A percentile compares a stretch with the other conserved stretches of the same genome.
Conservation (phyloP, 2,113 vertebrate species). For the Sinosuthora webbiana region DNA sequence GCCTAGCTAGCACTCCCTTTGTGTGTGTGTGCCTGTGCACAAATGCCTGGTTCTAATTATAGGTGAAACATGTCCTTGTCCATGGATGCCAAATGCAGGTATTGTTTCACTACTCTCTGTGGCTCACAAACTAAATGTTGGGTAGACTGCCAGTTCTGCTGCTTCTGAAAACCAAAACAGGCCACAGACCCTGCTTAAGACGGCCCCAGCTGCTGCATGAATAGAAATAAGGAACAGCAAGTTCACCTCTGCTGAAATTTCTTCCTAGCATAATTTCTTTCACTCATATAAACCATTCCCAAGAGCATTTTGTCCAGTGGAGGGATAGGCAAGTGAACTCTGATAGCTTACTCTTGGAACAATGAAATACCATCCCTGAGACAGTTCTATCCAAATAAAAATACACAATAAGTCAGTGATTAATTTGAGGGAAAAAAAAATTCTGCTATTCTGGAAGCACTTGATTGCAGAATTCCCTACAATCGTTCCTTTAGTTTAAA, state of each 20-base stretch:
- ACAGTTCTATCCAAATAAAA: not conserved
- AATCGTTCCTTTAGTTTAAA: not conserved
- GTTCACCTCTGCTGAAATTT: not conserved
- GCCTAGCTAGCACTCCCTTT: not conserved
- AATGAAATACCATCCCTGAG: not conserved
- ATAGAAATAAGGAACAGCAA: not conserved
- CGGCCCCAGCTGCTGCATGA: not conserved
- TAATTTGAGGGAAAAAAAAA: not conserved
- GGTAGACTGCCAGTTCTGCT: not conserved
- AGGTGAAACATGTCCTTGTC: not conserved
- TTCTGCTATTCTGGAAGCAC: not conserved
- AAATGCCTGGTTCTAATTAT: not conserved
- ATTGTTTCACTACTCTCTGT: not conserved
- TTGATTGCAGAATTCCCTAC: not conserved
- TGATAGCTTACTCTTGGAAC: not conserved
- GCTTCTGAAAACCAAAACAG: not conserved
- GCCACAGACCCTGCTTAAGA: not conserved
- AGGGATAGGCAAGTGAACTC: not conserved
- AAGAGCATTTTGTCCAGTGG: not conserved
- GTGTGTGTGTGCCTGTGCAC: too few species aligned
- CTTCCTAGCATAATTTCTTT: not conserved
- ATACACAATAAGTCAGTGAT: not conserved
- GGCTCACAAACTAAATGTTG: not conserved
- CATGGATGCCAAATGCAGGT: not conserved
- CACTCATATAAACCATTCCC: not conserved